phyloP scores from a whole-genome alignment of 2,113 vertebrate species.

The Chaetura pelagica region DNA sequence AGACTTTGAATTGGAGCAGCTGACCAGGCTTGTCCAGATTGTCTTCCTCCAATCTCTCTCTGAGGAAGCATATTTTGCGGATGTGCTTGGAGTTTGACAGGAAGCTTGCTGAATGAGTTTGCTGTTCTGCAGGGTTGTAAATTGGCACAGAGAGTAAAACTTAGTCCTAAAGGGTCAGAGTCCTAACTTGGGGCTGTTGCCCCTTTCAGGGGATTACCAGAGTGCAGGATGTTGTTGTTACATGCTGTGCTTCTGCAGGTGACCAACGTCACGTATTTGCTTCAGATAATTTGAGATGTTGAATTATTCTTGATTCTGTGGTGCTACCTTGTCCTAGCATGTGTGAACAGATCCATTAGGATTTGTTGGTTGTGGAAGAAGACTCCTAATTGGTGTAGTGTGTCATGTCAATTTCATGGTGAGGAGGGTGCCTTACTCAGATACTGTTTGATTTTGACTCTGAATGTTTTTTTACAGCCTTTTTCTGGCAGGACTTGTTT shows the following conservation, averaged over 20 bases:
- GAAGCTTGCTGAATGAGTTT: slow-evolving; percentile 1
- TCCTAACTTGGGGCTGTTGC: rapidly evolving
- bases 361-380: not conserved
- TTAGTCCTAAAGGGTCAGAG: not conserved
- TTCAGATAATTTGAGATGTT: not conserved
- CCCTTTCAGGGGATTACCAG: not conserved
- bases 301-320: not conserved
- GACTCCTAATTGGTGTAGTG: not conserved
- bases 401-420: not conserved
- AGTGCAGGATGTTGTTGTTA: rapidly evolving
- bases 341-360: not conserved
- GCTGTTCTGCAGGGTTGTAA: not conserved
- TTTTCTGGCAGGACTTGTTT: not conserved
- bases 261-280: rapidly evolving
- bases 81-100: slow-evolving; percentile 2
- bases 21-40: not conserved
- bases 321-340: not conserved
- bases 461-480: not conserved
- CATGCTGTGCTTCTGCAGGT: not conserved
- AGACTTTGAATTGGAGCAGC: not conserved
- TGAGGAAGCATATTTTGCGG: not conserved
- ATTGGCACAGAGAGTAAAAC: not conserved
- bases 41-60: not conserved
- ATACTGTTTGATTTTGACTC: not conserved
- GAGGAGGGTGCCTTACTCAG: not conserved